Conservation (phyloP, 2,797 vertebrate species). For the Halcyon smyrnensis region DNA sequence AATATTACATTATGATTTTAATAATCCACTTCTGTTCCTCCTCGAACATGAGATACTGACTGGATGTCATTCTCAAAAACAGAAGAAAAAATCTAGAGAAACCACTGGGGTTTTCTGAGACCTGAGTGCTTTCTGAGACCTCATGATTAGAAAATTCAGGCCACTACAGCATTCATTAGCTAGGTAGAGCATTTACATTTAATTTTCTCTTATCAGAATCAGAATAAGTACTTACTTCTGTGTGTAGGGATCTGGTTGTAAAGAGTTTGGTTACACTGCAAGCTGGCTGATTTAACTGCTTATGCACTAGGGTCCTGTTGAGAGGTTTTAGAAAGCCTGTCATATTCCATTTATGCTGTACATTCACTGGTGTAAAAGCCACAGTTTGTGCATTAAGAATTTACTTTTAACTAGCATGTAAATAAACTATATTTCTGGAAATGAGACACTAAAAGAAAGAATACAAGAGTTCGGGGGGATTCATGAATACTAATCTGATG, state of each 20-base stretch:
- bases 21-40: not conserved
- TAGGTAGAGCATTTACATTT: not conserved
- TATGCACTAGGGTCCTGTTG: not conserved
- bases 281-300: not conserved
- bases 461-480: not conserved
- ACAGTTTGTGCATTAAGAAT: not conserved
- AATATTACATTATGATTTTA: not conserved
- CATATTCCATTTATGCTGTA: not conserved
- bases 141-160: not conserved
- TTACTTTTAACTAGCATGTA: not conserved
- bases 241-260: not conserved
- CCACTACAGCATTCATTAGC: not conserved
- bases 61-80: not conserved
- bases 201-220: conserved; percentile 10
- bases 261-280: not conserved
- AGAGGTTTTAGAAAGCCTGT: not conserved
- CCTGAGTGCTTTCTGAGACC: not conserved
- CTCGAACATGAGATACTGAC: not conserved
- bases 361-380: fast-evolving
- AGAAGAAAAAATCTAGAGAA: not conserved
- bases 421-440: not conserved
- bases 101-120: not conserved
- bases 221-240: not conserved
- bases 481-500: not conserved
- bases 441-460: not conserved